Evolutionary conservation across 1,140 invertebrate species (phyloP).

Genomic region (Formica exsecta): DNA sequence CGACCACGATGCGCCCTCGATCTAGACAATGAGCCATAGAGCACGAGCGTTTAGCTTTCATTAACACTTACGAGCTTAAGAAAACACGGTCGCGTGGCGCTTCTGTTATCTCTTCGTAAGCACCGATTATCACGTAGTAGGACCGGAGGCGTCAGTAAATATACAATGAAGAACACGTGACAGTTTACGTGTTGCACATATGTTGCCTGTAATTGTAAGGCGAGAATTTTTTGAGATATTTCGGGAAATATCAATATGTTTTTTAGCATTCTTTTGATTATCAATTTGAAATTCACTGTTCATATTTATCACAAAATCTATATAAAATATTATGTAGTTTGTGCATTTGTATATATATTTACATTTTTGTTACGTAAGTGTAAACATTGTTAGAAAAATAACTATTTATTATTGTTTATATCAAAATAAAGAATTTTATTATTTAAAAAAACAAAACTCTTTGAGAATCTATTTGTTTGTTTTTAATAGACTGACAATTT

Average conservation of each 20-base stretch:
- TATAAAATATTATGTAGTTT: neutral
- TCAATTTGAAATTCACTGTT: neutral
- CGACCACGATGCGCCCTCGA: slow-evolving; percentile 13
- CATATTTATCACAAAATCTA: slow-evolving; percentile 1
- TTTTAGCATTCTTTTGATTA: neutral
- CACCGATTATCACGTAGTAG: slow-evolving; percentile 51
- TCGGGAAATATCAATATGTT: neutral
- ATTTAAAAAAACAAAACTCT: neutral
- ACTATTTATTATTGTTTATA: neutral
- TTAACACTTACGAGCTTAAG: slow-evolving; percentile 56
- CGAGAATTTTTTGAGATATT: slow-evolving; percentile 18
- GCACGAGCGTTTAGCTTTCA: slow-evolving; percentile 37
- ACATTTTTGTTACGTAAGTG: neutral
- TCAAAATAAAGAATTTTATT: neutral
- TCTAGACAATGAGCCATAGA: slow-evolving; percentile 43
- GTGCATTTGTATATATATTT: too few relatives aligned
- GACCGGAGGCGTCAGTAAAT: slow-evolving; percentile 29
- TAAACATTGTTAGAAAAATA: neutral
- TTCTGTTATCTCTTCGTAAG: slow-evolving; percentile 51
- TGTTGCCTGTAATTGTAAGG: neutral
- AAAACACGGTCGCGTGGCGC: slow-evolving; percentile 72
- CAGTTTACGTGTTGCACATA: slow-evolving; percentile 8
- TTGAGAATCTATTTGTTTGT: neutral
- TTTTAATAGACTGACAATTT: neutral
- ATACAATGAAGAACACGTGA: slow-evolving; percentile 29